A percentile compares a stretch with the other conserved stretches of the same genome.
Conservation (phyloP, 1,140 invertebrate species). For the Zaprionus vittiger region DNA sequence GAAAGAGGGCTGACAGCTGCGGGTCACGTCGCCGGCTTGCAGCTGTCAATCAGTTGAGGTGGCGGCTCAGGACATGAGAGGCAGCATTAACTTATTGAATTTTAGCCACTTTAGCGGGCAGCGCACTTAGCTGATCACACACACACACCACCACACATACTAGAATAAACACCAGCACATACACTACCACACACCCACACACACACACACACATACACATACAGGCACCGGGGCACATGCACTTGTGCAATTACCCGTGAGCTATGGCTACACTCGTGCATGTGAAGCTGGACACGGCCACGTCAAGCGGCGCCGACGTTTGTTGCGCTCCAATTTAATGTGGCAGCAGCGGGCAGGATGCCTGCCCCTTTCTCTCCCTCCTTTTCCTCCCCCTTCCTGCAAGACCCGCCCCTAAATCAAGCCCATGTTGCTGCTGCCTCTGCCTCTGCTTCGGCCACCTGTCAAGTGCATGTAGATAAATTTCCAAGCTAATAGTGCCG, state of each 20-base stretch:
- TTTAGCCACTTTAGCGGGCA: constrained; percentile 71
- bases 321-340: constrained; percentile 67
- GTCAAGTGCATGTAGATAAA: constrained; percentile 81
- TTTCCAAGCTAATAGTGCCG: constrained; percentile 73
- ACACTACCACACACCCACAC: not conserved
- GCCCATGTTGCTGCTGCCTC: constrained; percentile 27
- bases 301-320: constrained; percentile 59
- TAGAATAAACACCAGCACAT: no score
- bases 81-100: constrained; percentile 79
- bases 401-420: not conserved
- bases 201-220: constrained; percentile 9
- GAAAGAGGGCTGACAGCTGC: constrained; percentile 23
- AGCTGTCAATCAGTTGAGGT: constrained; percentile 53
- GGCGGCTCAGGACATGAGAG: constrained; percentile 2
- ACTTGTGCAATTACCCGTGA: constrained; percentile 57
- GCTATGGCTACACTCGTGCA: constrained; percentile 40
- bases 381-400: not conserved
- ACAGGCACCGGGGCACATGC: not conserved
- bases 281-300: constrained; percentile 30
- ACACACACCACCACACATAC: not conserved
- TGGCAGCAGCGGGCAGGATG: constrained; percentile 40
- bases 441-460: constrained; percentile 51
- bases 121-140: constrained; percentile 60
- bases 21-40: constrained; percentile 42
- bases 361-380: not conserved